Evolutionary conservation across 2,797 vertebrate species (phyloP).

Genomic region (Xenentodon cancila): DNA sequence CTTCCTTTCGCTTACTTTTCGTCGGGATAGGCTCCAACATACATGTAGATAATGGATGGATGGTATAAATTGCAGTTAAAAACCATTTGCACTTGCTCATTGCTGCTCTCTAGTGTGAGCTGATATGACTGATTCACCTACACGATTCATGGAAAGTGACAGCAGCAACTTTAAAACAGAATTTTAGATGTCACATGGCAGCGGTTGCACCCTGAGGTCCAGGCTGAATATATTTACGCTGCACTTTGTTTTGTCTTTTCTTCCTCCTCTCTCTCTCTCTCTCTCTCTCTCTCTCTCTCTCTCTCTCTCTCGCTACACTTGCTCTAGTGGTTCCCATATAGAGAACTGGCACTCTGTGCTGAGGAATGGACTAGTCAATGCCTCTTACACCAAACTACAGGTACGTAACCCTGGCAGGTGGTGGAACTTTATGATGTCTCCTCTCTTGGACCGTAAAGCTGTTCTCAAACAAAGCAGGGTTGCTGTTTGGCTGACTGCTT

Average conservation of each 20-base stretch:
- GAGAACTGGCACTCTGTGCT: constrained; percentile 99
- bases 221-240: constrained; percentile 26
- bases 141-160: not conserved
- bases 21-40: too few relatives aligned
- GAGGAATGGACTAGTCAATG: constrained; percentile 99
- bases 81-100: not conserved
- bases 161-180: not conserved
- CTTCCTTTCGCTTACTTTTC: too few relatives aligned
- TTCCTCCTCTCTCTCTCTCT: constrained; percentile 55
- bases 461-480: constrained; percentile 59
- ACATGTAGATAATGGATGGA: too few relatives aligned
- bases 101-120: not conserved
- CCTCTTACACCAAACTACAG: constrained; percentile 99
- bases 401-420: constrained; percentile 80
- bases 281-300: constrained; percentile 48
- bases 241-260: constrained; percentile 53
- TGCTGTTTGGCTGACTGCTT: constrained; percentile 69
- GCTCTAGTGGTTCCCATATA: constrained; percentile 97
- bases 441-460: constrained; percentile 68
- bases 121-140: not conserved
- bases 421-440: constrained; percentile 63
- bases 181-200: constrained; percentile 1
- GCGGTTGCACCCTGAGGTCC: constrained; percentile 17
- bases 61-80: too few relatives aligned
- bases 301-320: constrained; percentile 69